These are phyloP conservation scores for Todus mexicanus DNA, from an alignment of 2,797 vertebrate species.

Conservation along the genomic window DNA sequence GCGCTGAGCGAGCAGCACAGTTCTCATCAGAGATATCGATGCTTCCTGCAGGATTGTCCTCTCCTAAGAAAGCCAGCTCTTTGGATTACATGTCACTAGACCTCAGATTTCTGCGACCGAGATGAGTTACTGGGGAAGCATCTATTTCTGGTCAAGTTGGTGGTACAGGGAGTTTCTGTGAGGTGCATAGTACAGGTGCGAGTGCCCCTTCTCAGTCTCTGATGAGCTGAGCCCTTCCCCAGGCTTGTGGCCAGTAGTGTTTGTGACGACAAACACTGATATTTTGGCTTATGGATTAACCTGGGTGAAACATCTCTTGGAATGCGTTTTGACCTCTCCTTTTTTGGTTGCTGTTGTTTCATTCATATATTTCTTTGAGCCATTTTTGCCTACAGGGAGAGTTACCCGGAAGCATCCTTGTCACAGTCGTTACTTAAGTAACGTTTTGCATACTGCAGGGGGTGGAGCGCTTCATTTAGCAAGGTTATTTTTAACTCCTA, in stretches of 20 bases:
- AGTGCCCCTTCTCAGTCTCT: background rate
- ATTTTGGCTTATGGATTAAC: background rate
- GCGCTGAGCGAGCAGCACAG: background rate
- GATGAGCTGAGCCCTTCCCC: background rate
- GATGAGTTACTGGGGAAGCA: background rate
- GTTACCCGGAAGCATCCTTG: background rate
- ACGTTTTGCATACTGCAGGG: background rate
- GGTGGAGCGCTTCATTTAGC: background rate
- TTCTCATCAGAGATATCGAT: background rate
- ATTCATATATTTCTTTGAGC: background rate
- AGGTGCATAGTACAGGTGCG: fast-evolving
- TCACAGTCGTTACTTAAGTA: background rate
- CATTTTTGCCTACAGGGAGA: fast-evolving
- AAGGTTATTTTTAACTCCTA: background rate
- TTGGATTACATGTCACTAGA: background rate
- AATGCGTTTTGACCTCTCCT: background rate
- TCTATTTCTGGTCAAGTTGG: background rate
- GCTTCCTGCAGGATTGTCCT: background rate
- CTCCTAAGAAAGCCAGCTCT: background rate
- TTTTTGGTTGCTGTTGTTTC: background rate
- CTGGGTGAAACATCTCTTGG: background rate
- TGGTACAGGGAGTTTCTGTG: background rate
- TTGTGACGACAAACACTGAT: background rate
- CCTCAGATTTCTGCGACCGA: background rate
- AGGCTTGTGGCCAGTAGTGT: background rate